Base-by-base conservation (phyloP, 2,797 vertebrate species). In the Esox masquinongy region DNA sequence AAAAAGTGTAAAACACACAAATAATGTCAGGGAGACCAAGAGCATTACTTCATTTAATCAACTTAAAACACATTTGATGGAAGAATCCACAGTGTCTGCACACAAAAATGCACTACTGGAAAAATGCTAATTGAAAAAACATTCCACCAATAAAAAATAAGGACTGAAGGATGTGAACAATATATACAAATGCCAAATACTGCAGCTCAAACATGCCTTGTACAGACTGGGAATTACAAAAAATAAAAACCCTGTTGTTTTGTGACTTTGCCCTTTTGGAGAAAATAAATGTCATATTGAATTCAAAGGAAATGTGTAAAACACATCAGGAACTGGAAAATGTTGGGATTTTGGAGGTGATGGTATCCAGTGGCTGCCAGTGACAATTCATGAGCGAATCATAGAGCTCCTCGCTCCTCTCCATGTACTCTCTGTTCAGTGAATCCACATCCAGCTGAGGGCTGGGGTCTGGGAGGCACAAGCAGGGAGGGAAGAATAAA, bases 331-430 rank as follows among this genome's bases (percentile, higher is more conserved):
- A 90, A 12, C 69, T 80, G 17, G 82, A 80, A 79, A 92, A 83
- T 49, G 91, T 82, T 1, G 95, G 93, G 83, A 96, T 92, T 70
- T 94, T 85, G 3, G 94, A 96, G 66, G 92, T 90, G 75, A 96
- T 90, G 72, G 93, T 94, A 89, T 98, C 95, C 88, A 97, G 84
- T 50, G 96, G 94, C 69, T 97, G 96, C 97, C 96, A 98, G 86
- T 94, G 95, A 89, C 95, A 95, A 87, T 90, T 90, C 95, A 97
- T 96, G 85, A 98, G 93, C 34, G 96, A 94, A 43, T 98, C 94
- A 0, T 96, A 97, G 24, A 98, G 91, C 85, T 98, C 97, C 91
- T 97, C 95, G 17, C 97, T 98, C 85, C 91, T 93, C 84, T 96
- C 93, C 95, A 96, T 97, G 85, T 94, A 98, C 51, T 96, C 94